Evolutionary conservation across 2,113 vertebrate species (phyloP).

Genomic region (Strix aluco): DNA sequence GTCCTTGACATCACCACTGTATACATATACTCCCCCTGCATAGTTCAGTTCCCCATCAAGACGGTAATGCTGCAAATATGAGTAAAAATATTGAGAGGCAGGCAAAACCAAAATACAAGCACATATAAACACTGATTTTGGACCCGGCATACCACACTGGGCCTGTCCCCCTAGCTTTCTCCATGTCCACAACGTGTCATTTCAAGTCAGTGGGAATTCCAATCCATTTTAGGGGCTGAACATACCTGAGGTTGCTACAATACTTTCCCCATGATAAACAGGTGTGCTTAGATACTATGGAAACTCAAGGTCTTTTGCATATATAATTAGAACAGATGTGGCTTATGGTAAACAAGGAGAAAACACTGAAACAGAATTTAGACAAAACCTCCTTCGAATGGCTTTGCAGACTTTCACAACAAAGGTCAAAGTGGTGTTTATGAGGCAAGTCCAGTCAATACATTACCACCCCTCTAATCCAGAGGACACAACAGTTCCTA

Average conservation of each 20-base stretch:
- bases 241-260: neutral
- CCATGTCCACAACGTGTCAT: neutral
- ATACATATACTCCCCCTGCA: neutral
- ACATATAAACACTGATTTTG: neutral
- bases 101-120: neutral
- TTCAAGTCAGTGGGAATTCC: neutral
- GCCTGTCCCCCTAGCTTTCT: neutral
- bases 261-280: neutral
- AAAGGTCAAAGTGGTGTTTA: neutral
- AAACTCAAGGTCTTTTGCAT: neutral
- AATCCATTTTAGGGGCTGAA: neutral
- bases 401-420: neutral
- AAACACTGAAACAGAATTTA: neutral
- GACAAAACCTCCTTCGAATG: neutral
- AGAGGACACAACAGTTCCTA: neutral
- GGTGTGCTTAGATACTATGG: neutral
- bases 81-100: neutral
- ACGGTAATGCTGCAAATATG: neutral
- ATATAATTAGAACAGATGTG: neutral
- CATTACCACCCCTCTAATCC: neutral
- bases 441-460: neutral
- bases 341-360: neutral
- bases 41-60: neutral
- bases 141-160: neutral
- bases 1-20: neutral